phyloP scores from a whole-genome alignment of 30 jellyfish, hydroid and myxozoan species.

The Calvadosia cruxmelitensis region DNA sequence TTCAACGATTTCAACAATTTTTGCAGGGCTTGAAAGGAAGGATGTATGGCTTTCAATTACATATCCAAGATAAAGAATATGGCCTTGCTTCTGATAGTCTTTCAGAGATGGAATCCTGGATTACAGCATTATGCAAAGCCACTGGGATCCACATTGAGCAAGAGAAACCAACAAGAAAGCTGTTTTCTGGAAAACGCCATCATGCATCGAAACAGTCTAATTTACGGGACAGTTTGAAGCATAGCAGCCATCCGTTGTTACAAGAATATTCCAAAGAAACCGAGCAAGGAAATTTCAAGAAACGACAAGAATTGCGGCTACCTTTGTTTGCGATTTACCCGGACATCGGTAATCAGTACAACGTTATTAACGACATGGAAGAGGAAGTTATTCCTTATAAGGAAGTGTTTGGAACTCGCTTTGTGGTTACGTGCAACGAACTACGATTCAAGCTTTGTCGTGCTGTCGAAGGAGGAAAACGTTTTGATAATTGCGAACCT shows the following conservation, averaged over 20 bases:
- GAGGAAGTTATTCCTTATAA: constrained; percentile 47
- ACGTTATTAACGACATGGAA: constrained; percentile 48
- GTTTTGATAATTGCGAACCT: constrained; percentile 71
- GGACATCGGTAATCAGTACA: constrained; percentile 41
- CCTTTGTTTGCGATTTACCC: constrained; percentile 64
- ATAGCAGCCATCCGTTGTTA: constrained; percentile 86
- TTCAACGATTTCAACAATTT: background rate
- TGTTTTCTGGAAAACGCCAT: constrained; percentile 56
- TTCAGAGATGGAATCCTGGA: constrained; percentile 94
- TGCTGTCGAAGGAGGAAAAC: constrained; percentile 32
- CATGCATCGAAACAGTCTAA: constrained; percentile 77
- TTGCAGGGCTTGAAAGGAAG: constrained; percentile 87
- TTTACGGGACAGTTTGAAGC: constrained; percentile 78
- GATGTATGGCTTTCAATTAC: constrained; percentile 92
- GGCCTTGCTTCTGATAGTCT: constrained; percentile 97
- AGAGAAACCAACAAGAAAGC: constrained; percentile 50
- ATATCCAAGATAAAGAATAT: constrained; percentile 93
- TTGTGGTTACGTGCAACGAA: constrained; percentile 33
- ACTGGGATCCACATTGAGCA: constrained; percentile 96
- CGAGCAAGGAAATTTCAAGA: constrained; percentile 59
- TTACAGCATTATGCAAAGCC: constrained; percentile 82
- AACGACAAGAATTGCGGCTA: constrained; percentile 53
- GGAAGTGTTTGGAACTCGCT: constrained; percentile 29
- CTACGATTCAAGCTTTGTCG: constrained; percentile 47
- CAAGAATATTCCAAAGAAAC: constrained; percentile 90